Conservation (phyloP, 2,113 vertebrate species). For the Prinia subflava region DNA sequence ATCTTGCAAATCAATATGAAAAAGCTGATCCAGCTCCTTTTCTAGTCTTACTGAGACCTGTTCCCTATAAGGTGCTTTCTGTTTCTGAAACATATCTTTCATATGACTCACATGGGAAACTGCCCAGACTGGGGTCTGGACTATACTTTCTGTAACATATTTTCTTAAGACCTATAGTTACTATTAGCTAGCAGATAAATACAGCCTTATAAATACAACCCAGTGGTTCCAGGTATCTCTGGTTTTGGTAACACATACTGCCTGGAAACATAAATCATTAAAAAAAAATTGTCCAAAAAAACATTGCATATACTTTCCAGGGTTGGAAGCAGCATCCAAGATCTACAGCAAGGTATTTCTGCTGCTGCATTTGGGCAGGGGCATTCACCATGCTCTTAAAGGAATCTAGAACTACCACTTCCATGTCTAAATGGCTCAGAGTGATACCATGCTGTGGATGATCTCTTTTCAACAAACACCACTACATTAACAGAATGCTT, state of each 20-base stretch:
- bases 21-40: background rate
- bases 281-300: background rate
- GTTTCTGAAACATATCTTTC: background rate
- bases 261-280: background rate
- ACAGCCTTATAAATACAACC: background rate
- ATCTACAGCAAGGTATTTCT: background rate
- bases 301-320: background rate
- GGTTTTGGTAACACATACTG: background rate
- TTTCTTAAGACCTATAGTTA: background rate
- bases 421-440: background rate
- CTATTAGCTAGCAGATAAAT: background rate
- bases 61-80: background rate
- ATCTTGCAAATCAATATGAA: background rate
- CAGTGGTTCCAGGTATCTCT: background rate
- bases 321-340: background rate
- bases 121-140: background rate
- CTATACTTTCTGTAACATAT: background rate
- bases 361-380: background rate
- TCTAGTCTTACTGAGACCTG: background rate
- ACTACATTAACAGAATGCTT: background rate
- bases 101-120: background rate
- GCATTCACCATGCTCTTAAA: background rate
- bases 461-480: background rate
- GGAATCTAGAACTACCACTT: background rate
- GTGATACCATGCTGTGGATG: background rate